Evolutionary conservation across 2,888 invertebrate species (phyloP).

Genomic region (Temnothorax unifasciatus): DNA sequence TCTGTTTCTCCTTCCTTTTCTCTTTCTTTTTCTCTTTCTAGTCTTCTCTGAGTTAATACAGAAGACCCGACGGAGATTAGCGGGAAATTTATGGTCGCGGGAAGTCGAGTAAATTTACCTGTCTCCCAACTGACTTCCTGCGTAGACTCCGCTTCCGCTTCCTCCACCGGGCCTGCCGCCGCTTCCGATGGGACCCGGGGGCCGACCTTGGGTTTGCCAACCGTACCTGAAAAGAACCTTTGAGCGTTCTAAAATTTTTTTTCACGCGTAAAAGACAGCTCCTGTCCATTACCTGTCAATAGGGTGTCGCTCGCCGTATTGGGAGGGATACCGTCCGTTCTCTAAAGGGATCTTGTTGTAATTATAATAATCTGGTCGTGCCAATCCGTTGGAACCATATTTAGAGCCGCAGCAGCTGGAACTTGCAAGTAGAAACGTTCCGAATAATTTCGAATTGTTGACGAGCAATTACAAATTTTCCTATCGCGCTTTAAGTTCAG

Average conservation of each 20-base stretch:
- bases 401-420: slow-evolving; percentile 78
- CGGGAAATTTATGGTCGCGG: background rate
- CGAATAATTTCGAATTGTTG: slow-evolving; percentile 20
- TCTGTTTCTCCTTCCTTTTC: background rate
- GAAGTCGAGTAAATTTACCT: slow-evolving; percentile 67
- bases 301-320: slow-evolving; percentile 76
- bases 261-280: background rate
- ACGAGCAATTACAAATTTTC: background rate
- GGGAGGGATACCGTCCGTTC: slow-evolving; percentile 69
- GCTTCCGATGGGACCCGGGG: slow-evolving; percentile 65
- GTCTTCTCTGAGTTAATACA: background rate
- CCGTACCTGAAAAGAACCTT: slow-evolving; percentile 60
- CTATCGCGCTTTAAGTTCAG: background rate
- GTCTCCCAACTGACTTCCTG: slow-evolving; percentile 68
- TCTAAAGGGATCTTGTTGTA: slow-evolving; percentile 63
- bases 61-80: slow-evolving; percentile 11
- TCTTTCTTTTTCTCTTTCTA: background rate
- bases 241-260: background rate
- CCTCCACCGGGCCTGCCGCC: slow-evolving; percentile 59
- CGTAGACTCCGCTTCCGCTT: slow-evolving; percentile 58
- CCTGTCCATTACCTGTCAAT: slow-evolving; percentile 75
- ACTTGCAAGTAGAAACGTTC: slow-evolving; percentile 69
- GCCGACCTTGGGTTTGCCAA: slow-evolving; percentile 76
- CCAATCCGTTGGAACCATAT: slow-evolving; percentile 64
- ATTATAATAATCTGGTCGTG: slow-evolving; percentile 70